Evolutionary conservation across 1,140 invertebrate species (phyloP).

Genomic region (Metopolophium dirhodum): DNA sequence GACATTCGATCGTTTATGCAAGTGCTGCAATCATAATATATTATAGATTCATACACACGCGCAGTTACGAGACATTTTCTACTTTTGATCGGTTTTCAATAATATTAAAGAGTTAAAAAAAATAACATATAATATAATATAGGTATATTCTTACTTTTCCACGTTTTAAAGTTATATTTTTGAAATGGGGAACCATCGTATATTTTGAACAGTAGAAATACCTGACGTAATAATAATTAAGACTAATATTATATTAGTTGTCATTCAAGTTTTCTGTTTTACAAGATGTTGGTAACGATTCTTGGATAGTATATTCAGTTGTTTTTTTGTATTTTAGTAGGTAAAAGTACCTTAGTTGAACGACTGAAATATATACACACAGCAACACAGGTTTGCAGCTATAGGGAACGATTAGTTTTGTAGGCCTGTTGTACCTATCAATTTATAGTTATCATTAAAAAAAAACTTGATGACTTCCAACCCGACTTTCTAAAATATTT

Average conservation of each 20-base stretch:
- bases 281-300: background rate
- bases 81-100: too few species aligned
- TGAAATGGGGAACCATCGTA: background rate
- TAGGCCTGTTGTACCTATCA: background rate
- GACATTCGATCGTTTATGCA: background rate
- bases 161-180: background rate
- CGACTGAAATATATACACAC: background rate
- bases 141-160: background rate
- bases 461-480: background rate
- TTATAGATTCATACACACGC: background rate
- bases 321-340: background rate
- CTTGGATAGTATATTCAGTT: background rate
- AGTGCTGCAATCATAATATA: background rate
- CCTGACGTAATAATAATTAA: background rate
- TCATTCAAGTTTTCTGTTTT: background rate
- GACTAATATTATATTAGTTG: background rate
- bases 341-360: background rate
- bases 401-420: background rate
- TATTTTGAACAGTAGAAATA: background rate
- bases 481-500: background rate
- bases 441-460: background rate
- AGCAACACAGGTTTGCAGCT: too few species aligned
- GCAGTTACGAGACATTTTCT: background rate
- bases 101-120: too few species aligned
- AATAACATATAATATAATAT: too few species aligned